These are phyloP conservation scores for Pachymerium ferrugineum DNA, from an alignment of 2,888 invertebrate species.

Conservation along the genomic window DNA sequence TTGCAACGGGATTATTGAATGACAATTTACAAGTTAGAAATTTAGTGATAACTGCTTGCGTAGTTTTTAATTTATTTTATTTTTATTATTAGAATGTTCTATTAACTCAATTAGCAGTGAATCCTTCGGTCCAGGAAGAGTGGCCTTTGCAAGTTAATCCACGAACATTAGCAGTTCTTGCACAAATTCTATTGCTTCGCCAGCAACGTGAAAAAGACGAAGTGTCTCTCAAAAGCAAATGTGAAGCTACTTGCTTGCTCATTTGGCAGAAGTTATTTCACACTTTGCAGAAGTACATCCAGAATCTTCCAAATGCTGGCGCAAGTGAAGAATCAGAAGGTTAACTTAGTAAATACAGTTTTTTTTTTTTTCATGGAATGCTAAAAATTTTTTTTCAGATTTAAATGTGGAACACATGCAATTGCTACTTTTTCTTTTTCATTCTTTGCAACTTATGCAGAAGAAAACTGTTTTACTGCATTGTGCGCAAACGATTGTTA, in stretches of 20 bases:
- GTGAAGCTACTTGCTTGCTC: constrained; percentile 80
- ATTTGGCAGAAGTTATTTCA: constrained; percentile 88
- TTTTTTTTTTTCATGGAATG: not conserved
- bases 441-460: constrained; percentile 90
- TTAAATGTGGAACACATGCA: constrained; percentile 95
- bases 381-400: constrained; percentile 53
- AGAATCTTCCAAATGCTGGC: constrained; percentile 57
- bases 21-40: constrained; percentile 55
- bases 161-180: constrained; percentile 72
- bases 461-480: constrained; percentile 83
- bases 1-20: constrained; percentile 64
- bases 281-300: constrained; percentile 78
- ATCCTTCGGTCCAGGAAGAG: constrained; percentile 56
- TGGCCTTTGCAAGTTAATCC: constrained; percentile 75
- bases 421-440: constrained; percentile 84
- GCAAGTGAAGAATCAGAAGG: constrained; percentile 65
- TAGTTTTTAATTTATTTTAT: constrained; percentile 12
- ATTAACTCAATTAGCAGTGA: constrained; percentile 67
- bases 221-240: constrained; percentile 63
- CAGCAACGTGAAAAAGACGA: constrained; percentile 55
- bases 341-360: constrained; percentile 42
- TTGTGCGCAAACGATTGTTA: constrained; percentile 42
- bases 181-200: constrained; percentile 64
- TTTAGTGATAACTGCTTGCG: not conserved
- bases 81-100: constrained; percentile 56